Evolutionary conservation across 2,888 invertebrate species (phyloP).

Genomic region (Heliconius aoede): DNA sequence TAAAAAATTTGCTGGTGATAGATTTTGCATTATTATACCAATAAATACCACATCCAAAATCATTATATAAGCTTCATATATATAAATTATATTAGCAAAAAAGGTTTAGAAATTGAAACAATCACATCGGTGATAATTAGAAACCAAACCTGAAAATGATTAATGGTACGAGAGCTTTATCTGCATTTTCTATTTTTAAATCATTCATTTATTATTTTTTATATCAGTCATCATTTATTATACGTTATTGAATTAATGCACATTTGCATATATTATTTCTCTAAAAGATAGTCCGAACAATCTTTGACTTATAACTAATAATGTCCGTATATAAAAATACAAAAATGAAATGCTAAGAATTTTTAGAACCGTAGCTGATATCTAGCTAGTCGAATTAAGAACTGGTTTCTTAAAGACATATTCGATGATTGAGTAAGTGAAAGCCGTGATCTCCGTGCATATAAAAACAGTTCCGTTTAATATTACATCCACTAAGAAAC

Average conservation of each 20-base stretch:
- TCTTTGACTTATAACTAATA: constrained; percentile 14
- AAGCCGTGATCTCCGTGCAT: constrained; percentile 77
- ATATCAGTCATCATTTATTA: constrained; percentile 14
- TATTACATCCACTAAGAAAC: constrained; percentile 49
- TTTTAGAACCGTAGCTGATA: constrained; percentile 39
- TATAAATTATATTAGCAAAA: not conserved
- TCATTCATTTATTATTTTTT: constrained; percentile 15
- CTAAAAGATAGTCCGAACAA: not conserved
- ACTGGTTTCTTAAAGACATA: constrained; percentile 77
- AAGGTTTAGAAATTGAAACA: not conserved
- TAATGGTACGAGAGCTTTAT: constrained; percentile 1
- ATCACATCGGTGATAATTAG: constrained; percentile 7
- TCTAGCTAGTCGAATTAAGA: constrained; percentile 52
- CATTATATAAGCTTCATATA: not conserved
- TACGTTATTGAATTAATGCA: constrained; percentile 1
- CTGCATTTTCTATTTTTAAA: constrained; percentile 23
- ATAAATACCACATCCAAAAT: not conserved
- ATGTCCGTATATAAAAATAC: constrained; percentile 15
- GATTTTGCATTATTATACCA: too few relatives aligned
- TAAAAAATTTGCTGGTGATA: too few relatives aligned
- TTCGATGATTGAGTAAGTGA: constrained; percentile 80
- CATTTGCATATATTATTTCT: constrained; percentile 25
- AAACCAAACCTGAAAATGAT: constrained; percentile 5
- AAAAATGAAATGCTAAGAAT: constrained; percentile 31
- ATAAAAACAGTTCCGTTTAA: constrained; percentile 76